A percentile compares a stretch with the other conserved stretches of the same genome.
Evolutionary conservation across 2,113 vertebrate genomes (phyloP).

Genomic region (Xenotilapia flavipinnis): DNA sequence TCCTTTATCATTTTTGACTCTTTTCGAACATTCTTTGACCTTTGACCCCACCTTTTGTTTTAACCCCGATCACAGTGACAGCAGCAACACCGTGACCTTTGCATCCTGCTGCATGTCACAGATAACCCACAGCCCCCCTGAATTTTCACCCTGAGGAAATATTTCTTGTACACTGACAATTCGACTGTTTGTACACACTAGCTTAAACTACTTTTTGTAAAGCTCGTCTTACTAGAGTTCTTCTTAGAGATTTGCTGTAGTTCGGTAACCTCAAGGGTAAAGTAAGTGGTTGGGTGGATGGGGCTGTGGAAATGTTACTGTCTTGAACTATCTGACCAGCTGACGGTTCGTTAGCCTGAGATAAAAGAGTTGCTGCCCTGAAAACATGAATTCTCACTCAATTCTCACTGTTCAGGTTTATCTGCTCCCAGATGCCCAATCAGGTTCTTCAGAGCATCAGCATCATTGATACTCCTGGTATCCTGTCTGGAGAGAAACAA

Average conservation of each 20-base stretch:
- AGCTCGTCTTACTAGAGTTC: not conserved
- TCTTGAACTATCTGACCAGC: not conserved
- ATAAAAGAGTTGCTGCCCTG: not conserved
- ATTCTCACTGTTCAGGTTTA: slow-evolving; percentile 75
- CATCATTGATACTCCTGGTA: slow-evolving; percentile 93
- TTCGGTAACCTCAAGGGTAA: not conserved
- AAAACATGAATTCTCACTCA: not conserved
- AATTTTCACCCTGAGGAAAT: not conserved
- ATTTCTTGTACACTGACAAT: not conserved
- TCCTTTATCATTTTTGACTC: not conserved
- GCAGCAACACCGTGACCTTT: not conserved
- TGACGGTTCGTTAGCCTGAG: not conserved
- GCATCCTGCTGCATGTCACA: not conserved
- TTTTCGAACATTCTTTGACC: not conserved
- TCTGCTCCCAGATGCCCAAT: slow-evolving; percentile 95
- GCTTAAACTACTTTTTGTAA: not conserved
- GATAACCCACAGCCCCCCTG: not conserved
- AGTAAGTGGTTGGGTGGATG: not conserved
- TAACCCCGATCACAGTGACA: not conserved
- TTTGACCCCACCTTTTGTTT: not conserved
- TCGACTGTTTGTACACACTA: not conserved
- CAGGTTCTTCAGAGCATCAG: slow-evolving; percentile 96
- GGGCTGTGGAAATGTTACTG: not conserved
- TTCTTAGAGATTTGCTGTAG: not conserved
- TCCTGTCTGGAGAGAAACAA: slow-evolving; percentile 96